phyloP scores from a whole-genome alignment of 2,797 vertebrate species.

The Enteromius thamalakanensis region DNA sequence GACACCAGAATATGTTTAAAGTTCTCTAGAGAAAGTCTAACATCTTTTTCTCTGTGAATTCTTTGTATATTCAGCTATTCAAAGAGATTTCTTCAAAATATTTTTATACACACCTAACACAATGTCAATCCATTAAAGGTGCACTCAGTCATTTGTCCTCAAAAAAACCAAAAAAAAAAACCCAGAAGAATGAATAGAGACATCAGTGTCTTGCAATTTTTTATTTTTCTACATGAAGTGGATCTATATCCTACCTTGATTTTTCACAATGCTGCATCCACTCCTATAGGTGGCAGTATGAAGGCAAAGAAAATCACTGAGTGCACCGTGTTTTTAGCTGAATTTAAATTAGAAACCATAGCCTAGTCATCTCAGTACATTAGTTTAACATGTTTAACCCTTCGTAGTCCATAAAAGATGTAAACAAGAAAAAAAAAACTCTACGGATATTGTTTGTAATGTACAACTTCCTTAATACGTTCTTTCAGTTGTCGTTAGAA shows the following conservation, averaged over 20 bases:
- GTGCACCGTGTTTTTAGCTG: neutral
- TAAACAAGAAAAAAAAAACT: slow-evolving; percentile 51
- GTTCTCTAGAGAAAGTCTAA: neutral
- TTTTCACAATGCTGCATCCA: neutral
- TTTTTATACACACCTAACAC: neutral
- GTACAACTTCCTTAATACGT: slow-evolving; percentile 39
- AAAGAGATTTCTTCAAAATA: neutral
- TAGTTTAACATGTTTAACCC: slow-evolving; percentile 40
- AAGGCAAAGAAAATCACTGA: neutral
- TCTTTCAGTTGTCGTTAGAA: slow-evolving; percentile 15
- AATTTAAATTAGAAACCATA: slow-evolving; percentile 19
- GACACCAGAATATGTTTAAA: slow-evolving; percentile 11
- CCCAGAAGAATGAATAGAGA: neutral
- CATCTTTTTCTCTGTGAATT: neutral
- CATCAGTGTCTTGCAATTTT: neutral
- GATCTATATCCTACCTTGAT: neutral
- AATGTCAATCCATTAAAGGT: slow-evolving; percentile 13
- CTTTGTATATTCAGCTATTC: slow-evolving; percentile 1
- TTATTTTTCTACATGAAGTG: neutral
- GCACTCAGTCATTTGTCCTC: neutral
- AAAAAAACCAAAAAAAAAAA: neutral
- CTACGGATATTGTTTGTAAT: slow-evolving; percentile 19
- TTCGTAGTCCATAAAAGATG: slow-evolving; percentile 59
- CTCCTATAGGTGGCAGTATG: neutral
- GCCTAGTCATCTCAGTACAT: slow-evolving; percentile 33